Evolutionary conservation across 2,888 invertebrate genomes (phyloP), one percentile per base, ranked within the genome.

Genomic region (Strigamia crassipes): DNA sequence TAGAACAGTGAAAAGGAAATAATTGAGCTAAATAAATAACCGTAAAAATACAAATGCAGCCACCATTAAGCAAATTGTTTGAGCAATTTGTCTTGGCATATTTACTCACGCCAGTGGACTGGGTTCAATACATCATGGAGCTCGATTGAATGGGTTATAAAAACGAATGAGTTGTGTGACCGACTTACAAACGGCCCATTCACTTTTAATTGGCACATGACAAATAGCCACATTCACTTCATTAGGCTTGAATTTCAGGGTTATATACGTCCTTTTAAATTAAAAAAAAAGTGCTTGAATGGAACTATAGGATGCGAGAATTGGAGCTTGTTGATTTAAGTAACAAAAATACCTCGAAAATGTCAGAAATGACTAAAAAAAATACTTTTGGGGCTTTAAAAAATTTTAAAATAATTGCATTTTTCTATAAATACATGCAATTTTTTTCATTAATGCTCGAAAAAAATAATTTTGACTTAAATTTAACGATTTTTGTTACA

Each of bases 71-170:
- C 66, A 66, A 66, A 66, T 66, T 66, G 66, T 66, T 66, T 66
- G 66, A 66, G 66, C 66, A 66, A 66, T 66, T 66, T 66, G 66
- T 66, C 66, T 66, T 66, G 66, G 66, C 66, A 66, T 66, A 66
- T 23, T 66, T 66, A 66, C 66, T 66, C 66, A 66, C 66, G 66
- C 66, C 27, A 66, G 31, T 66, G 66, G 66, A 66, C 66, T 13
- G 12, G 61, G 18, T 66, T 66, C 66, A 23, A 66, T 66, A 66
- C 66, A 66, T 66, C 66, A 66, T 66, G 66, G 27, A 66, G 27
- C 66, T 9, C 66, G 66, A 66, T 66, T 66, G 66, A 66, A 66
- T 66, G 66, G 66, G 66, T 66, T 66, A 66, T 66, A 66, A 66
- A 66, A 66, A 66, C 66, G 66, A 27, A 66, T 66, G 66, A 66